Percentiles rank a stretch among this genome's conserved stretches.
Evolutionary conservation across 2,113 vertebrate species (phyloP).

Genomic region (Sceloporus undulatus): DNA sequence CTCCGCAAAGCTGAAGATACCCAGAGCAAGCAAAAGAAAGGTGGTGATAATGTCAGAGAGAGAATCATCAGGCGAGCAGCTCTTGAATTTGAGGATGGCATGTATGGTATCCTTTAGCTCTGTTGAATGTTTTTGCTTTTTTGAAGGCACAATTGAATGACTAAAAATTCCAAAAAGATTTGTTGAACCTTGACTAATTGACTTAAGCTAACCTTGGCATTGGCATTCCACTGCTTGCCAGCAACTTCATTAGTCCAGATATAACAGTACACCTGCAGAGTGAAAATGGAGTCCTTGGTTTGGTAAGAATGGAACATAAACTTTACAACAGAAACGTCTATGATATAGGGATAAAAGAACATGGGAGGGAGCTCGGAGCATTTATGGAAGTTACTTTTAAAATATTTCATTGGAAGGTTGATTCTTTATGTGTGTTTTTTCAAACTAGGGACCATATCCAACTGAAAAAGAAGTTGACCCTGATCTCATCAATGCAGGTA

Average conservation of each 20-base stretch:
- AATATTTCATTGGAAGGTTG: conserved; percentile 7
- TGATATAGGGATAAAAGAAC: neutral
- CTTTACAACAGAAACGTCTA: neutral
- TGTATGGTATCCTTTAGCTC: conserved; percentile 94
- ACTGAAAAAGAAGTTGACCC: conserved; percentile 89
- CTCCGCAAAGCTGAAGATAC: conserved; percentile 81
- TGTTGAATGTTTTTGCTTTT: neutral
- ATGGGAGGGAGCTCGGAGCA: neutral
- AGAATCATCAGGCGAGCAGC: conserved; percentile 95
- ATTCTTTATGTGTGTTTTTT: conserved; percentile 48
- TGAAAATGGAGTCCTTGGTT: conserved; percentile 96
- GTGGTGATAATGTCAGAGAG: conserved; percentile 89
- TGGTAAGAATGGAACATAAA: conserved; percentile 83
- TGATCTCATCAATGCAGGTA: conserved; percentile 98
- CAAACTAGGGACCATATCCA: conserved; percentile 93
- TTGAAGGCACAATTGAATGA: neutral
- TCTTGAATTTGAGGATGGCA: conserved; percentile 97
- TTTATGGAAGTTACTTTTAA: neutral
- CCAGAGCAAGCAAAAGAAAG: conserved; percentile 84
- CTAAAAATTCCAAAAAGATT: neutral
- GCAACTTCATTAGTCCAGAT: conserved; percentile 94
- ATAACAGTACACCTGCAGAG: conserved; percentile 97
- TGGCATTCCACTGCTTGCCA: conserved; percentile 96
- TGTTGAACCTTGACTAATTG: conserved; percentile 75
- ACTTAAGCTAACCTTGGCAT: conserved; percentile 94